Percentiles rank a stretch among this genome's conserved stretches.
Evolutionary conservation across 2,113 vertebrate genomes (phyloP).

Genomic region (Pangasianodon hypophthalmus): DNA sequence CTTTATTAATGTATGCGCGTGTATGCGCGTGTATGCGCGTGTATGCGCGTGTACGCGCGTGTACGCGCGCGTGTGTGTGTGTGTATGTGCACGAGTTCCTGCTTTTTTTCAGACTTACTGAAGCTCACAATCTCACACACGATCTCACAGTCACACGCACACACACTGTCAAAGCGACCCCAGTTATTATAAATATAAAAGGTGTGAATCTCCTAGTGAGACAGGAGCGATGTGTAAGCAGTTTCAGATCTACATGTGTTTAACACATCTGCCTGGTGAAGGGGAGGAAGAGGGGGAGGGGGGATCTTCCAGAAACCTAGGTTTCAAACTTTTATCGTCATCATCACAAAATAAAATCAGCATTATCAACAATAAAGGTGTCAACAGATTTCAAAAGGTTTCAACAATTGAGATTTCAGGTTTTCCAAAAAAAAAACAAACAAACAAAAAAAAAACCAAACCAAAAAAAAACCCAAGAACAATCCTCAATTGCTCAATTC

Average conservation of each 20-base stretch:
- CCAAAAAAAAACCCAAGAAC: no score
- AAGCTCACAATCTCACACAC: background rate
- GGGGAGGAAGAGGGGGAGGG: background rate
- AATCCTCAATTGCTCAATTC: background rate
- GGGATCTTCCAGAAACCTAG: background rate
- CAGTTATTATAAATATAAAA: conserved; percentile 38
- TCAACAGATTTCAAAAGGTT: no score
- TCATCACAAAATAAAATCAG: background rate
- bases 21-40: background rate
- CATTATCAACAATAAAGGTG: no score
- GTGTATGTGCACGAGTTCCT: background rate
- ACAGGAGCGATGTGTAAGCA: background rate
- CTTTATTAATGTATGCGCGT: background rate
- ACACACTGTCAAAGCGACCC: background rate
- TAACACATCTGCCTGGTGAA: conserved; percentile 5
- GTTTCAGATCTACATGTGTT: conserved; percentile 36
- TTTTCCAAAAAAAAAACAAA: no score
- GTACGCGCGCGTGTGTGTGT: background rate
- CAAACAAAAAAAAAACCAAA: no score
- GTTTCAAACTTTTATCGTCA: background rate
- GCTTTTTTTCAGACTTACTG: background rate
- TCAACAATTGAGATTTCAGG: background rate
- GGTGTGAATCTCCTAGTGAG: background rate
- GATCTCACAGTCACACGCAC: background rate
- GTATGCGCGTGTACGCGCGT: background rate